A percentile compares a stretch with the other conserved stretches of the same genome.
Conservation (phyloP, 2,797 vertebrate species). For the Pachyuromys duprasi region DNA sequence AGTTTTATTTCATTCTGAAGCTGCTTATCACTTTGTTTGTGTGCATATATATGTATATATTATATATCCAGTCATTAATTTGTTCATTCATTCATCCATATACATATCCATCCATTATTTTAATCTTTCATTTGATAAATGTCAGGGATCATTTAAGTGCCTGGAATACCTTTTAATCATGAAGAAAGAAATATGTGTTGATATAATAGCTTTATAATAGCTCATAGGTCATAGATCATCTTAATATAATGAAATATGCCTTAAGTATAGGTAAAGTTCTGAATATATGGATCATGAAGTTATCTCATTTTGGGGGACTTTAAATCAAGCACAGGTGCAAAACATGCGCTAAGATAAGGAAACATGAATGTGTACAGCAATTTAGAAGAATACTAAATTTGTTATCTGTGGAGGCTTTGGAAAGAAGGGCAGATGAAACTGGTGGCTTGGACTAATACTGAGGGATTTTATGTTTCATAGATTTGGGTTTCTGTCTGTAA, state of each 20-base stretch:
- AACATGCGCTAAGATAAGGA: background rate
- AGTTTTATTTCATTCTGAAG: constrained; percentile 33
- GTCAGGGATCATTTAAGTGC: background rate
- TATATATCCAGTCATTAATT: background rate
- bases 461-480: background rate
- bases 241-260: background rate
- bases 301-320: background rate
- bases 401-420: background rate
- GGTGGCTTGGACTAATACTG: background rate
- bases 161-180: background rate
- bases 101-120: background rate
- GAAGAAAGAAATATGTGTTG: background rate
- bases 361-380: background rate
- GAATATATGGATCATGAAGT: background rate
- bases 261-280: background rate
- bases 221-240: constrained; percentile 9
- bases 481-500: background rate
- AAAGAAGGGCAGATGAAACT: background rate
- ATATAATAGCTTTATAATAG: background rate
- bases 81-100: background rate
- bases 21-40: background rate
- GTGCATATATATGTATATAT: background rate
- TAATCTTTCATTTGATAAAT: constrained; percentile 26
- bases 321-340: background rate
- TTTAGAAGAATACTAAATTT: background rate